Evolutionary conservation across 2,113 vertebrate species (phyloP).

Genomic region (Ceuthmochares aereus): DNA sequence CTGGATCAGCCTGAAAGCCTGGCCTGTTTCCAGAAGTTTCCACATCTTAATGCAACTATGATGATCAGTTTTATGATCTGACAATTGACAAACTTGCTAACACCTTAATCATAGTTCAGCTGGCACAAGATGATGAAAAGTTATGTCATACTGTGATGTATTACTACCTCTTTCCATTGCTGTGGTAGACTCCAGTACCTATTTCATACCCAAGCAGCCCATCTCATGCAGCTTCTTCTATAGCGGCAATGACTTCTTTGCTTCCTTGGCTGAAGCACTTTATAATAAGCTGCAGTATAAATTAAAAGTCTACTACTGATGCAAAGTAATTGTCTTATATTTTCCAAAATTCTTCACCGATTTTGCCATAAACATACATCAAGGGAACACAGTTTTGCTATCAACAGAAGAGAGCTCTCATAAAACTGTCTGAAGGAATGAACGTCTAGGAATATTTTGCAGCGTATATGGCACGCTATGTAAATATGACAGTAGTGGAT

Average conservation of each 20-base stretch:
- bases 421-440: background rate
- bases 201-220: background rate
- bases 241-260: background rate
- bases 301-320: background rate
- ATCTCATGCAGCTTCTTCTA: background rate
- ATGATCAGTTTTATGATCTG: conserved; percentile 33
- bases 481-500: background rate
- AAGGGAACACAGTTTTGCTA: background rate
- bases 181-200: background rate
- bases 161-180: background rate
- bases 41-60: background rate
- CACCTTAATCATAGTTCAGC: conserved; percentile 25
- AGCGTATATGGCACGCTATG: background rate
- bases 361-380: background rate
- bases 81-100: conserved; percentile 42
- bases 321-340: background rate
- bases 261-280: background rate
- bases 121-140: conserved; percentile 44
- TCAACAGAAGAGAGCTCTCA: background rate
- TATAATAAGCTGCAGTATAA: background rate
- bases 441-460: background rate
- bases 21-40: background rate
- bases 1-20: background rate
- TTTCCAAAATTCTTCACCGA: background rate
- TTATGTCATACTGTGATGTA: conserved; percentile 29